Evolutionary conservation across 2,888 invertebrate genomes (phyloP).

Genomic region (Drosophila suboccidentalis): DNA sequence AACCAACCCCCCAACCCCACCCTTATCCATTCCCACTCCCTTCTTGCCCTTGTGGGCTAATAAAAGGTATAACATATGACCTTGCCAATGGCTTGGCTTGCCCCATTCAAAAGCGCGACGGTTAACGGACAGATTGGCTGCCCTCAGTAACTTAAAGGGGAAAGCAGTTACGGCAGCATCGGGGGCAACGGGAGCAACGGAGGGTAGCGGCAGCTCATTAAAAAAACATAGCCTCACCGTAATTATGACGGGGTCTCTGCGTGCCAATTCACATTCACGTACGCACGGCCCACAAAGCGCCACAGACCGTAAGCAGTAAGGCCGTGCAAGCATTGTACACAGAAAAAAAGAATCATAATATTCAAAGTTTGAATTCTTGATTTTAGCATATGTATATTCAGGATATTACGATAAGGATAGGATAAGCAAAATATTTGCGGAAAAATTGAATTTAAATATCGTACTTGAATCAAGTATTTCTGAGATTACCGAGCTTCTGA

Average conservation of each 20-base stretch:
- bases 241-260: constrained; percentile 58
- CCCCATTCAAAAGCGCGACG: constrained; percentile 14
- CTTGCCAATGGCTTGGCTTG: constrained; percentile 25
- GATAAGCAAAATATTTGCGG: no score
- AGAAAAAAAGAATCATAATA: no score
- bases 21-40: not conserved
- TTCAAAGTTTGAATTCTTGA: no score
- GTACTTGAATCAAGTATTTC: no score
- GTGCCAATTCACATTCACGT: constrained; percentile 22
- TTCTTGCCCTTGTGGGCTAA: constrained; percentile 27
- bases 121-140: constrained; percentile 34
- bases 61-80: constrained; percentile 28
- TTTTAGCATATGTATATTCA: no score
- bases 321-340: constrained; percentile 9
- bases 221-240: constrained; percentile 70
- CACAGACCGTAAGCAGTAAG: constrained; percentile 39
- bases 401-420: no score
- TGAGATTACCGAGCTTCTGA: no score
- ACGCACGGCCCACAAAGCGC: constrained; percentile 10
- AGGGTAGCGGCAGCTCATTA: constrained; percentile 61
- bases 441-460: no score
- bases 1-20: not conserved
- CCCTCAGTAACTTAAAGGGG: not conserved
- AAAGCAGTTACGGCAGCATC: not conserved
- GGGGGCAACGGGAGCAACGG: not conserved